Evolutionary conservation across 1,140 invertebrate genomes (phyloP), one percentile per base, ranked within the genome.

Genomic region (Papilio helenus): DNA sequence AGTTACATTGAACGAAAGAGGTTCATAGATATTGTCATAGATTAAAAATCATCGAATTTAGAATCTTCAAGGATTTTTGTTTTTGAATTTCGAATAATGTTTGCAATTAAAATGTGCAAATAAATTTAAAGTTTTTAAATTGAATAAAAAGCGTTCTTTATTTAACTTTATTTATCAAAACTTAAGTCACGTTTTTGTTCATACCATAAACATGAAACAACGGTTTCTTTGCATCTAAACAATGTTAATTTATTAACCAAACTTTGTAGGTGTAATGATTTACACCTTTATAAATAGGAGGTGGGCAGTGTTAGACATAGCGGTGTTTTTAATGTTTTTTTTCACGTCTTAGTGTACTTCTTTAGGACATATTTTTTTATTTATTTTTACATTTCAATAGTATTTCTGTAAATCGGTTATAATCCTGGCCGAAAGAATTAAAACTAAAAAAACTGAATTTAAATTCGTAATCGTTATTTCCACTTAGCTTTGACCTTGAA

Each of bases 401-500:
- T 2, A 10, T 20, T 18, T 55, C 8, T 8, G 18, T 18, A 18
- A n/a, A 26, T 34, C 3, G 34, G 23, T 29, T 26, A 65, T 14
- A 68, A 68, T 68, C 4, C 61, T 68, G 26, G 61, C 61, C 26
- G 12, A 29, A 68, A 68, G 14, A 68, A 68, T 34, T 18, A 68
- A 1, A 29, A 23, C 5, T 1, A 68, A 68, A 68, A 68, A 68
- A 68, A 68, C 26, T 68, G 0, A 68, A 34, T 68, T 68, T 14
- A 68, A 18, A 68, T 68, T 68, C 61, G 26, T 68, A 29, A 14
- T 29, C 61, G 61, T 68, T 65, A 34, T 26, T 23, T 68, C 61
- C 61, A 68, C 61, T 68, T 68, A 68, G 61, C 26, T 68, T 29
- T 26, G 61, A 29, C 61, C 61, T 68, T 68, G 61, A 61, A 61